Evolutionary conservation across 2,113 vertebrate genomes (phyloP), one percentile per base, ranked within the genome.

Genomic region (Tupaia tana): DNA sequence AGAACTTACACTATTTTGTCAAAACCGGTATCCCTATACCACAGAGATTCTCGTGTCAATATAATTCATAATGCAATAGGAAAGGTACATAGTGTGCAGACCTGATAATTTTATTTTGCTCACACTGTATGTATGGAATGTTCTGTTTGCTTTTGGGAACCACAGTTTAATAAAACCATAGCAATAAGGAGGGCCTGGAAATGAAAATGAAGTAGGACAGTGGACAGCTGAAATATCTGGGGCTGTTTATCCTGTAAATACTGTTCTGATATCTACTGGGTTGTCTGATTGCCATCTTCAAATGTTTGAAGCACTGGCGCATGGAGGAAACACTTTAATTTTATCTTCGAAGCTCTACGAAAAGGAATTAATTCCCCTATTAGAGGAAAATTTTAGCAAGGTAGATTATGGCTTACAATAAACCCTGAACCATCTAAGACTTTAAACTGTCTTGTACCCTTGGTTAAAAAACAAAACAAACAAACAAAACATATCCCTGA

Each of bases 41-140:
- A 4, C 25, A 83, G 52, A 91, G 54, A 81, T 31, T 79, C 12
- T 77, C 54, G 89, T 61, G 70, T 88, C 89, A 67, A 6, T 69
- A 70, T 73, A 96, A 89, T 66, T 92, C 58, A 90, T 58, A 66
- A 7, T 69, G 91, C 90, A 86, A 34, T 52, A 78, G 56, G 24
- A n/a, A 77, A 77, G 43, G 86, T 92, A 58, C 9, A 1, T 92
- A 83, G 14, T 74, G 29, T 81, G 7, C 16, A 89, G 67, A 77
- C 31, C 43, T 91, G 43, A 74, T 90, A 82, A 81, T 88, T 89
- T 69, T 96, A 29, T 91, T 75, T 3, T 59, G 24, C 16, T 84
- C 6, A 85, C 25, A 63, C 6, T 81, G 1, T 85, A n/a, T 84
- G 22, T 80, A 43, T 5, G n/a, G 70, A 69, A 73, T 85, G 43